These are phyloP conservation scores for Cosmia trapezina DNA, from an alignment of 2,888 invertebrate species.

Conservation along the genomic window DNA sequence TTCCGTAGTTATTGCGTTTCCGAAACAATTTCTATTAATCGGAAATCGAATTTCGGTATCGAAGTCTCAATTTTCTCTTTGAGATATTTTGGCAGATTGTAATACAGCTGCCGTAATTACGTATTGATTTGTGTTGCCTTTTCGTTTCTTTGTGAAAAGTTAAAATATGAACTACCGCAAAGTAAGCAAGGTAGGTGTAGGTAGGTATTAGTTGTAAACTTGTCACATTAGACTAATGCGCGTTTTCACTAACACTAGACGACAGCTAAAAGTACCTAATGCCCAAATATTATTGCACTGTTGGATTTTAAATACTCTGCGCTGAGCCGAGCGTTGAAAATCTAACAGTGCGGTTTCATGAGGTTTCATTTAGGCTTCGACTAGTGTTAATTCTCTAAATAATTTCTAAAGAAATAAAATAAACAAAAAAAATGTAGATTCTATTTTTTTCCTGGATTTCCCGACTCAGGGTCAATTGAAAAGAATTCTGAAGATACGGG, in stretches of 20 bases:
- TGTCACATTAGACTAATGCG: neutral
- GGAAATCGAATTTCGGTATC: conserved; percentile 35
- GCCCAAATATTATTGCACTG: no score
- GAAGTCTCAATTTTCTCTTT: conserved; percentile 42
- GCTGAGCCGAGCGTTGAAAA: no score
- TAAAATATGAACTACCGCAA: neutral
- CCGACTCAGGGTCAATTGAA: no score
- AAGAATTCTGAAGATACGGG: no score
- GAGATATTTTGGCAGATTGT: conserved; percentile 35
- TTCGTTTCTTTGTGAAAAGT: conserved; percentile 15
- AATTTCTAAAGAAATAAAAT: no score
- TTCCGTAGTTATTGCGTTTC: conserved; percentile 44
- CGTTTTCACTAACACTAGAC: neutral
- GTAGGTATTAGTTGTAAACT: neutral
- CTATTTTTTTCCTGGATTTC: no score
- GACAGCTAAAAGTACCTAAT: no score
- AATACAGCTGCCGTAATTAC: conserved; percentile 26
- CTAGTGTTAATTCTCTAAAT: no score
- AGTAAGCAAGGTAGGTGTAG: neutral
- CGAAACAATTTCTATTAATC: conserved; percentile 50
- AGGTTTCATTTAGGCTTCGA: no score
- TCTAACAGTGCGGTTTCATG: no score
- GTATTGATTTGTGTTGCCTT: conserved; percentile 10
- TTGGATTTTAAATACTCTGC: no score
- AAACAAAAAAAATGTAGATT: no score